These are phyloP conservation scores for Carettochelys insculpta DNA, from an alignment of 2,113 vertebrate species.

Conservation along the genomic window DNA sequence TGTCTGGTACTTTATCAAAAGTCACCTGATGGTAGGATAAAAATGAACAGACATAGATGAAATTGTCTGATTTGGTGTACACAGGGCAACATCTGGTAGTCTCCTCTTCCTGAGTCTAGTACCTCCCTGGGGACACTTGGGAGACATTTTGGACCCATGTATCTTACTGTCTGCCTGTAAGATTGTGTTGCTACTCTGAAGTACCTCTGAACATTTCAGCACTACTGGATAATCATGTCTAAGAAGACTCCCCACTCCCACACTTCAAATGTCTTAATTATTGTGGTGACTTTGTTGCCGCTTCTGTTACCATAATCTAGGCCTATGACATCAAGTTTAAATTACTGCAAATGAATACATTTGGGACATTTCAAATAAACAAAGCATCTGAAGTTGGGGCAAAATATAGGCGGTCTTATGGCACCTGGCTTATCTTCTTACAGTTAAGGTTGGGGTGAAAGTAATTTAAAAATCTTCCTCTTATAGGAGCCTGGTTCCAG, in stretches of 20 bases:
- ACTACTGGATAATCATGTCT: constrained; percentile 36
- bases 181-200: background rate
- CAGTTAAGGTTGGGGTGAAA: too few species aligned
- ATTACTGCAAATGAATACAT: background rate
- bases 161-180: background rate
- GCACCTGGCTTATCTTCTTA: background rate
- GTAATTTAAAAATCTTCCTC: too few species aligned
- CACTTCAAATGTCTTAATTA: background rate
- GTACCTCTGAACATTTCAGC: background rate
- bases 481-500: too few species aligned
- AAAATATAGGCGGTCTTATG: background rate
- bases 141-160: background rate
- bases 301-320: background rate
- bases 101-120: background rate
- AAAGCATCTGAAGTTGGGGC: background rate
- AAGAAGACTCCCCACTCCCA: background rate
- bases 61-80: background rate
- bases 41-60: background rate
- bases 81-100: background rate
- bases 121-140: background rate
- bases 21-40: background rate
- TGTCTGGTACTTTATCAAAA: background rate
- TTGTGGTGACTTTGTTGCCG: background rate
- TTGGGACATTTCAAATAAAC: background rate
- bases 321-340: background rate